Evolutionary conservation across 2,888 invertebrate genomes (phyloP).

Genomic region (Drosophila meridiana): DNA sequence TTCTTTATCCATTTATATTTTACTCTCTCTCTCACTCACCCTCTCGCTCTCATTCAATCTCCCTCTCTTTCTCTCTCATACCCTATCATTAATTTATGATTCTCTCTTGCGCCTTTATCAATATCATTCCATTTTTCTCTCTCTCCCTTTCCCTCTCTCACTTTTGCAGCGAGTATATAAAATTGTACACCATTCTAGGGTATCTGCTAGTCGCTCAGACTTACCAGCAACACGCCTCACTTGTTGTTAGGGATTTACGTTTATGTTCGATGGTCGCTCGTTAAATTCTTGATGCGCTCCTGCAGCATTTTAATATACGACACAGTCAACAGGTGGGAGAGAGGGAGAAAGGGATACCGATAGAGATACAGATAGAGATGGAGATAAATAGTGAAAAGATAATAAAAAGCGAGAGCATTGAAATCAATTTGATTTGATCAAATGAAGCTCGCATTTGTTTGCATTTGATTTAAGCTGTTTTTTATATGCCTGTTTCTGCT

Average conservation of each 20-base stretch:
- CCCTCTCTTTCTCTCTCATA: not conserved
- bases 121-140: not conserved
- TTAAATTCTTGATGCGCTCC: slow-evolving; percentile 58
- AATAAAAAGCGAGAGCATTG: slow-evolving; percentile 38
- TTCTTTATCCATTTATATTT: no score
- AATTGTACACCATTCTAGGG: not conserved
- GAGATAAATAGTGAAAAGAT: not conserved
- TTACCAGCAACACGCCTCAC: not conserved
- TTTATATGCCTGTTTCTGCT: not conserved
- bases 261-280: slow-evolving; percentile 38
- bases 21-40: not conserved
- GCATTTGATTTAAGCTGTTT: slow-evolving; percentile 18
- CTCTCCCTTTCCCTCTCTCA: not conserved
- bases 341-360: not conserved
- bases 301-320: slow-evolving; percentile 68
- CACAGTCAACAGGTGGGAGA: slow-evolving; percentile 15
- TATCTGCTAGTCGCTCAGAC: not conserved
- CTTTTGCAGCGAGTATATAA: not conserved
- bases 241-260: slow-evolving; percentile 29
- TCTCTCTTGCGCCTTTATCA: no score
- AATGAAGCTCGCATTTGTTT: slow-evolving; percentile 9
- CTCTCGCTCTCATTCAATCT: not conserved
- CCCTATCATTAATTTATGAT: no score
- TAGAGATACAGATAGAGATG: not conserved
- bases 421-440: slow-evolving; percentile 14